Conservation (phyloP, 2,888 invertebrate genomes). For the Nomada goodeniana region DNA sequence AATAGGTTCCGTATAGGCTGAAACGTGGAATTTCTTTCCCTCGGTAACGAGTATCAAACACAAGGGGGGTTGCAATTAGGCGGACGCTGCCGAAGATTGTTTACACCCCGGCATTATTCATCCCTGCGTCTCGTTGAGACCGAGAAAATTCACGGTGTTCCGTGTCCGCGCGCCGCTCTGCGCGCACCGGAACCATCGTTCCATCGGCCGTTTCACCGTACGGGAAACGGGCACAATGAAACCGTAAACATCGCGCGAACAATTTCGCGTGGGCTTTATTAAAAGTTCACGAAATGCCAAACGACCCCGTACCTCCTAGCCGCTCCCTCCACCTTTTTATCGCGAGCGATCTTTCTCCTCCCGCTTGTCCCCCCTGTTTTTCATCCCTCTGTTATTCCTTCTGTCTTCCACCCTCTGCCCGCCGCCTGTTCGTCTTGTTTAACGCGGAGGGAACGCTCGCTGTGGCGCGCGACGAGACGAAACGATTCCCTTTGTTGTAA, state of each 20-base stretch:
- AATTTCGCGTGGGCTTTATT: slow-evolving; percentile 50
- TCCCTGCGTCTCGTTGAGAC: slow-evolving; percentile 3
- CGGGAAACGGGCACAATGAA: slow-evolving; percentile 32
- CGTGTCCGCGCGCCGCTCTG: background rate
- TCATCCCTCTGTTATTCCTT: too few species aligned
- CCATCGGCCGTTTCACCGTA: slow-evolving; percentile 17
- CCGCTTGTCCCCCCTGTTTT: too few species aligned
- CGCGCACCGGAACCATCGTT: slow-evolving; percentile 4
- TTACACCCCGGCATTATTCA: slow-evolving; percentile 28
- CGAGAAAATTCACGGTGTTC: slow-evolving; percentile 1
- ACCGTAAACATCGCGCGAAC: slow-evolving; percentile 44
- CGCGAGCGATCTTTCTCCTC: too few species aligned
- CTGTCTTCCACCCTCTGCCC: too few species aligned
- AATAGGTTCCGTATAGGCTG: background rate
- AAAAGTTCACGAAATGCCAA: slow-evolving; percentile 38
- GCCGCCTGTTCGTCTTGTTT: background rate
- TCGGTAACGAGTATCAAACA: slow-evolving; percentile 29
- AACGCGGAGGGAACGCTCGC: background rate
- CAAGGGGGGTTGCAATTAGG: slow-evolving; percentile 14
- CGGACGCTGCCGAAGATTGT: slow-evolving; percentile 16
- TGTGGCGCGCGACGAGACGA: background rate
- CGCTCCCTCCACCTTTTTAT: too few species aligned
- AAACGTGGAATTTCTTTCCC: background rate
- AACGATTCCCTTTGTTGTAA: slow-evolving; percentile 27
- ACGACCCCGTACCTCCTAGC: background rate